A percentile compares a stretch with the other conserved stretches of the same genome.
phyloP scores from a whole-genome alignment of 2,888 invertebrate species.

The Xestia c-nigrum region DNA sequence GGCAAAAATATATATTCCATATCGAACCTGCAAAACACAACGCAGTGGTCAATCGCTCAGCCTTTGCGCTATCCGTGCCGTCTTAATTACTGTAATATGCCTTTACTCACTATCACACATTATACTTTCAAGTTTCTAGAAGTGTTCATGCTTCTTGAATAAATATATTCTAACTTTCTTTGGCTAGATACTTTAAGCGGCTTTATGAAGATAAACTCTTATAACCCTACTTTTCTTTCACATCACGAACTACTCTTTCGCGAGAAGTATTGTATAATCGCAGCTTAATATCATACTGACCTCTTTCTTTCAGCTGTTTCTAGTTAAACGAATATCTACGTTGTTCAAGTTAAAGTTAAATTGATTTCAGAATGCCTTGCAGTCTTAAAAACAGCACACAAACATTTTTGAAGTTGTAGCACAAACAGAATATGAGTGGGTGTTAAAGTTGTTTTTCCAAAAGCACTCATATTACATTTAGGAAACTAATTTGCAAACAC shows the following conservation, averaged over 20 bases:
- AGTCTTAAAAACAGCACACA: background rate
- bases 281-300: constrained; percentile 11
- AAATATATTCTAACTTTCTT: background rate
- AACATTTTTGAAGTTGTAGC: background rate
- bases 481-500: background rate
- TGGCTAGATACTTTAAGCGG: background rate
- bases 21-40: no score
- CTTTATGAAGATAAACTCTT: constrained; percentile 19
- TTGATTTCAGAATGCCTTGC: background rate
- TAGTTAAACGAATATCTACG: background rate
- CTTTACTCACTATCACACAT: background rate
- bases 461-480: background rate
- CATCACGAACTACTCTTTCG: constrained; percentile 14
- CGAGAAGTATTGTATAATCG: constrained; percentile 28
- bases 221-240: constrained; percentile 3
- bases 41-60: no score
- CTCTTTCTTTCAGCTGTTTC: background rate
- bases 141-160: background rate
- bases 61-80: no score
- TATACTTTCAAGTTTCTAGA: background rate
- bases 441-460: background rate
- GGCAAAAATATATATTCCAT: no score
- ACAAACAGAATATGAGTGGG: background rate
- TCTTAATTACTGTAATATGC: background rate
- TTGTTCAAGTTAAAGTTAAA: background rate